These are phyloP conservation scores for Latheticus oryzae DNA, from an alignment of 2,888 invertebrate species.

Conservation along the genomic window DNA sequence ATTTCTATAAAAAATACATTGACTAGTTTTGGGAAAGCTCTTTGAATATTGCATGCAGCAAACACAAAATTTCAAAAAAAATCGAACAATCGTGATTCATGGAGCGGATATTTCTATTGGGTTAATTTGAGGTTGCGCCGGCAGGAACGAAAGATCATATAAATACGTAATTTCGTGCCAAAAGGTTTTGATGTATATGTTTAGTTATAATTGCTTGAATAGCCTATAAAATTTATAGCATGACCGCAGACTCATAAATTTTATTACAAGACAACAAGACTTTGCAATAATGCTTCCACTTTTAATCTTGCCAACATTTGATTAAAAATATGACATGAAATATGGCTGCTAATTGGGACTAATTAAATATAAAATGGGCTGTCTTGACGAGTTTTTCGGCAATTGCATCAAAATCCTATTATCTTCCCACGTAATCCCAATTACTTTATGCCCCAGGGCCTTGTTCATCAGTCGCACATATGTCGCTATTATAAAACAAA, in stretches of 20 bases:
- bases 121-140: constrained; percentile 25
- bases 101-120: constrained; percentile 25
- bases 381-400: constrained; percentile 13
- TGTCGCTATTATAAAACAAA: constrained; percentile 11
- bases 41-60: constrained; percentile 16
- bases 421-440: constrained; percentile 25
- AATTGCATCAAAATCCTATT: constrained; percentile 23
- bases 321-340: constrained; percentile 32
- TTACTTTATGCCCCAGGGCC: constrained; percentile 19
- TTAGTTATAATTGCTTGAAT: constrained; percentile 33
- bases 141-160: constrained; percentile 27
- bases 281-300: constrained; percentile 33
- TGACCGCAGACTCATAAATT: constrained; percentile 31
- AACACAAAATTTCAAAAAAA: constrained; percentile 3
- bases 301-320: constrained; percentile 31
- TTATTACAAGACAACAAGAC: constrained; percentile 24
- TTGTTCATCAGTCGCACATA: constrained; percentile 12
- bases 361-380: constrained; percentile 25
- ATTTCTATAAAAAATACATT: constrained; percentile 23
- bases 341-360: constrained; percentile 28
- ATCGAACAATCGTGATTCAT: constrained; percentile 20
- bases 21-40: constrained; percentile 3
- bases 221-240: constrained; percentile 33
- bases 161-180: constrained; percentile 35
- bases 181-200: constrained; percentile 36